These are phyloP conservation scores for Lycocerus yunnanus DNA, from an alignment of 2,888 invertebrate species.

Conservation along the genomic window DNA sequence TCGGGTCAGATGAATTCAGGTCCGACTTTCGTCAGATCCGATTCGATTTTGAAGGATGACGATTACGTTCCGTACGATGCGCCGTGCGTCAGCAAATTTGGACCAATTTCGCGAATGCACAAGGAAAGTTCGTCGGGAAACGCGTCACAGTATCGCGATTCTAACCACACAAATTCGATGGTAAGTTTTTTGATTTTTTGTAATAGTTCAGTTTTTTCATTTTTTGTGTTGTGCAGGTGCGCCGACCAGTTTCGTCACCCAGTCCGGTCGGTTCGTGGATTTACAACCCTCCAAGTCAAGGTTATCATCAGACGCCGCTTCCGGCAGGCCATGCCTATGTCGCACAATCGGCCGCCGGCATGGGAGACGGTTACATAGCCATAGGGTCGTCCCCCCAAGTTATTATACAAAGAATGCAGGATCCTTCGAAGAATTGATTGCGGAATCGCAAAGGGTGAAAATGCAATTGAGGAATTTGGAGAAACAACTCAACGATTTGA, in stretches of 20 bases:
- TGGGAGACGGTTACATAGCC: constrained; percentile 59
- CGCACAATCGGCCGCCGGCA: constrained; percentile 44
- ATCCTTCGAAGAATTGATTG: constrained; percentile 55
- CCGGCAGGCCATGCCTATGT: constrained; percentile 44
- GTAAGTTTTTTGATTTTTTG: constrained; percentile 36
- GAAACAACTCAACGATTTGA: constrained; percentile 65
- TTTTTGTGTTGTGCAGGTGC: constrained; percentile 38
- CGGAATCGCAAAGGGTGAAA: constrained; percentile 65
- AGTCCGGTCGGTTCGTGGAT: constrained; percentile 57
- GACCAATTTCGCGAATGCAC: constrained; percentile 66
- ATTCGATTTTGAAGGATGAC: constrained; percentile 64
- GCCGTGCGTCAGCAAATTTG: constrained; percentile 69
- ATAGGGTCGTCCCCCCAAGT: constrained; percentile 52
- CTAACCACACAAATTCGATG: constrained; percentile 45
- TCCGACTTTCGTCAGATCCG: constrained; percentile 58
- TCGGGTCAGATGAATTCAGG: constrained; percentile 44
- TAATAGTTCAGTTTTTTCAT: not conserved
- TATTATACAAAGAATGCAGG: constrained; percentile 51
- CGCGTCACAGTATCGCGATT: constrained; percentile 47
- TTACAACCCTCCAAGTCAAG: constrained; percentile 47
- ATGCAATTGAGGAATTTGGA: constrained; percentile 64
- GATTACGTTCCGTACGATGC: constrained; percentile 71
- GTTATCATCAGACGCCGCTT: constrained; percentile 47
- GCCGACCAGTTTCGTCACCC: constrained; percentile 58
- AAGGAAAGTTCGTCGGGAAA: constrained; percentile 41